Evolutionary conservation across 2,113 vertebrate genomes (phyloP).

Genomic region (Daphoenositta chrysoptera): DNA sequence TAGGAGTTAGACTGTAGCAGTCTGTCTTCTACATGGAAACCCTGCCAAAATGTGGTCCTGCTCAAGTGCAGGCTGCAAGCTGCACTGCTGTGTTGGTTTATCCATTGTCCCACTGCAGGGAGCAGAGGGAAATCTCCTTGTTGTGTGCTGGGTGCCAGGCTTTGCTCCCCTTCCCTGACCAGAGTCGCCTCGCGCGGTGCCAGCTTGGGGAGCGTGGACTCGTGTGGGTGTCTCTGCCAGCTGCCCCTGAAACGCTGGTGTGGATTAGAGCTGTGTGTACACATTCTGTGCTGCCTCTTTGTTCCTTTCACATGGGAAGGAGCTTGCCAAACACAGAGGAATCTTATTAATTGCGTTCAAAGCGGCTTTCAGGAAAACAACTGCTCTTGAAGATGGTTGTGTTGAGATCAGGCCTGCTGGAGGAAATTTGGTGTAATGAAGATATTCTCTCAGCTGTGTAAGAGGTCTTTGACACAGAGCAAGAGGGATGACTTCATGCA

Average conservation of each 20-base stretch:
- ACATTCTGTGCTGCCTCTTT: conserved; percentile 53
- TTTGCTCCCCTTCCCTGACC: not conserved
- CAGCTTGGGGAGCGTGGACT: not conserved
- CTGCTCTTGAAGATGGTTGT: not conserved
- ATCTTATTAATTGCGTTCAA: not conserved
- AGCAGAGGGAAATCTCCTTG: not conserved
- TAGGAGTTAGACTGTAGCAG: conserved; percentile 52
- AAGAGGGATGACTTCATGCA: not conserved
- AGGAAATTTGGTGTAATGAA: not conserved
- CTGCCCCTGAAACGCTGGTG: conserved; percentile 25
- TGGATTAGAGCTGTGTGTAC: conserved; percentile 54
- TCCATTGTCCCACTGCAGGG: not conserved
- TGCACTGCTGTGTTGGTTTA: not conserved
- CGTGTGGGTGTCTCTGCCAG: conserved; percentile 47
- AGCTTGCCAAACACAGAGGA: conserved; percentile 49
- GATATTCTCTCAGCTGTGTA: not conserved
- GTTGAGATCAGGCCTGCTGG: not conserved
- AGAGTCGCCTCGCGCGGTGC: not conserved
- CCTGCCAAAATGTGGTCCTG: conserved; percentile 1
- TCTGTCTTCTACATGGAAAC: not conserved
- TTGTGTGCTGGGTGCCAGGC: not conserved
- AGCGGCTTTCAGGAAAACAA: conserved; percentile 13
- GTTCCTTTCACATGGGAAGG: conserved; percentile 43
- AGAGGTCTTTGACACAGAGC: not conserved
- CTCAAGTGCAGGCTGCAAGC: not conserved